These are phyloP conservation scores for Zophobas morio DNA, from an alignment of 1,140 invertebrate species.

Conservation along the genomic window DNA sequence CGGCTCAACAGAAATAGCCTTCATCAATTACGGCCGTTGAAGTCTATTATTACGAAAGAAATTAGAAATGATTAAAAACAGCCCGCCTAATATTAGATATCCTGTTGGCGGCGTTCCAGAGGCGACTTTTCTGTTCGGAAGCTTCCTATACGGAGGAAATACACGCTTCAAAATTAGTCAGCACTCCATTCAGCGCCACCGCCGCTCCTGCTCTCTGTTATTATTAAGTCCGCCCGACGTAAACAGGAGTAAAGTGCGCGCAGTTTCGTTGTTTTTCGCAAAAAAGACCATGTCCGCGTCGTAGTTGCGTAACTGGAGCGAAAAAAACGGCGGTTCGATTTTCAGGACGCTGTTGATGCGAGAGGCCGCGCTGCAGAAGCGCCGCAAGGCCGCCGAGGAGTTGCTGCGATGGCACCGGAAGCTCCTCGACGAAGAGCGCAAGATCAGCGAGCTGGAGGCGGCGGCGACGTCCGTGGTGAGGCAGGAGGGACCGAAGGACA, in stretches of 20 bases:
- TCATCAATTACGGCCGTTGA: constrained; percentile 53
- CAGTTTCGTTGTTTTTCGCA: constrained; percentile 1
- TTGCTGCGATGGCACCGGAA: constrained; percentile 66
- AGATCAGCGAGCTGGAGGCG: constrained; percentile 63
- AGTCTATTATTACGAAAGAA: constrained; percentile 55
- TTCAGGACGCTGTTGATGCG: constrained; percentile 64
- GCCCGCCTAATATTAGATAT: constrained; percentile 65
- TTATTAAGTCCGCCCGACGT: constrained; percentile 1
- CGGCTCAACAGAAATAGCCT: constrained; percentile 15
- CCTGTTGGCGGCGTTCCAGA: constrained; percentile 64
- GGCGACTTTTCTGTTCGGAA: constrained; percentile 59
- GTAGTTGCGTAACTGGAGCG: neutral
- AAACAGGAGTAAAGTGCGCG: constrained; percentile 25
- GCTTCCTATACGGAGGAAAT: constrained; percentile 62
- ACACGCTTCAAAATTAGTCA: constrained; percentile 63
- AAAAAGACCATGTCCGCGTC: neutral
- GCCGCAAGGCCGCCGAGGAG: constrained; percentile 64
- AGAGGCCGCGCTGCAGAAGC: constrained; percentile 64
- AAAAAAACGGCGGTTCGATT: constrained; percentile 21
- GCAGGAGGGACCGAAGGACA: neutral
- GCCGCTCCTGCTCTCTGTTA: constrained; percentile 32
- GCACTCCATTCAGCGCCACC: constrained; percentile 55
- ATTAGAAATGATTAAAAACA: constrained; percentile 61
- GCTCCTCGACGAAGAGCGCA: constrained; percentile 64
- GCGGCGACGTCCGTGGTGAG: constrained; percentile 53